These are phyloP conservation scores for Mus pahari DNA, from an alignment of 2,113 vertebrate species.

Conservation along the genomic window DNA sequence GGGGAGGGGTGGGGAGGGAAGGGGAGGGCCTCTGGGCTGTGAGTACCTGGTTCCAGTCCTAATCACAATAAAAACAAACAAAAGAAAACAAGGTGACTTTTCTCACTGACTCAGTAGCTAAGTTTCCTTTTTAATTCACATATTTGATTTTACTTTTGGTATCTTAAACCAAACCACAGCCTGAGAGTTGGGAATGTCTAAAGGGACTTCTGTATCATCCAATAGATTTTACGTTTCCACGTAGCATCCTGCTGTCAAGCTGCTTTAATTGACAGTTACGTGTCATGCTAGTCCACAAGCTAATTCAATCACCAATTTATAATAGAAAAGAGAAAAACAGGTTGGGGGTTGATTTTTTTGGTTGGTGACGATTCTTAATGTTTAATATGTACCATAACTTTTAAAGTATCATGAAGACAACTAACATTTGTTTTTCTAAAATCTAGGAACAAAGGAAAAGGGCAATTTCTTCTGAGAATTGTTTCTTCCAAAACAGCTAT, in stretches of 20 bases:
- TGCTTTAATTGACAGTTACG: background rate
- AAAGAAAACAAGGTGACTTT: background rate
- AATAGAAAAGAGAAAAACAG: conserved; percentile 26
- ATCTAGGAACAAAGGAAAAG: background rate
- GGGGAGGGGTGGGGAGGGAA: too few relatives aligned
- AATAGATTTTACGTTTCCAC: background rate
- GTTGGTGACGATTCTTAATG: background rate
- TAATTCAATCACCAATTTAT: background rate
- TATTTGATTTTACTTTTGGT: conserved; percentile 18
- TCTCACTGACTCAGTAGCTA: conserved; percentile 29
- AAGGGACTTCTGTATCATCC: background rate
- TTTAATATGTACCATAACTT: background rate
- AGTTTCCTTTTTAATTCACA: background rate
- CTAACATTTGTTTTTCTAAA: conserved; percentile 5
- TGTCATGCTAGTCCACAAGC: background rate
- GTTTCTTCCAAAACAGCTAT: conserved; percentile 19
- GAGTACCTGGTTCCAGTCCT: background rate
- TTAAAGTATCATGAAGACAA: conserved; percentile 3
- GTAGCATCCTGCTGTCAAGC: background rate
- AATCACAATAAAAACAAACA: background rate
- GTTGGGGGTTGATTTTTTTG: background rate
- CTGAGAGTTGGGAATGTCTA: background rate
- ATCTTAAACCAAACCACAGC: background rate
- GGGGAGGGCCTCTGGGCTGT: background rate
- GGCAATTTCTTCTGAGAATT: conserved; percentile 27